Conservation (phyloP, 2,888 invertebrate species). For the Melipona beecheii region DNA sequence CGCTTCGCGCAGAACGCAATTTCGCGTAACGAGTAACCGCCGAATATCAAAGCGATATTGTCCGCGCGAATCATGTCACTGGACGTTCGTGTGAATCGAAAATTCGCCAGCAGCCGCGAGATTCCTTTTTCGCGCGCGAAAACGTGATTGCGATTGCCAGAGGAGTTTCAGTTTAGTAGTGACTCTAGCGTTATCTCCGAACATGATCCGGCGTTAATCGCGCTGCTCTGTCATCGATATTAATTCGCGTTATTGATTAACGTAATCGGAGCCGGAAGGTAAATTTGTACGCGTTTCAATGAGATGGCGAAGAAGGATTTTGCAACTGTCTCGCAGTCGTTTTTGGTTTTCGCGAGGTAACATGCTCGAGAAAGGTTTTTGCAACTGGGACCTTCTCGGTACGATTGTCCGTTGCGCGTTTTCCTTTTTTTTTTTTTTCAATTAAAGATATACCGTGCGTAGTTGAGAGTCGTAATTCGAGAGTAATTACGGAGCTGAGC, state of each 20-base stretch:
- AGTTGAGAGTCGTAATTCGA: neutral
- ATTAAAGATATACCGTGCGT: neutral
- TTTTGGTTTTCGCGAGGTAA: neutral
- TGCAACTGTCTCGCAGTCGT: neutral
- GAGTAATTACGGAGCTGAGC: neutral
- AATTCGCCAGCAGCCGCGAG: constrained; percentile 53
- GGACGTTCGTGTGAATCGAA: constrained; percentile 54
- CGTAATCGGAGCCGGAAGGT: constrained; percentile 62
- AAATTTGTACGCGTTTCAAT: constrained; percentile 22
- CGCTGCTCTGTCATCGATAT: constrained; percentile 57
- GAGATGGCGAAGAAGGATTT: constrained; percentile 26
- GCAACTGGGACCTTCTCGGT: neutral
- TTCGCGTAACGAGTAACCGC: constrained; percentile 55
- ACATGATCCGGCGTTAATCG: constrained; percentile 74
- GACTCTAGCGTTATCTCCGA: constrained; percentile 63
- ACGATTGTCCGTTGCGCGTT: neutral
- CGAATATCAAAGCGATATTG: constrained; percentile 42
- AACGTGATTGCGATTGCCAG: constrained; percentile 20
- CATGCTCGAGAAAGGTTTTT: neutral
- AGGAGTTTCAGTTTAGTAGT: constrained; percentile 63
- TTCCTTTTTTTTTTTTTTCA: neutral
- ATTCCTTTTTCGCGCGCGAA: constrained; percentile 62
- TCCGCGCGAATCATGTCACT: constrained; percentile 41
- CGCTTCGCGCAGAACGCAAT: constrained; percentile 50
- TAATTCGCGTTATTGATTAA: constrained; percentile 74